Base-by-base conservation (phyloP, 2,888 invertebrate species). In the Phymatocera aterrima region DNA sequence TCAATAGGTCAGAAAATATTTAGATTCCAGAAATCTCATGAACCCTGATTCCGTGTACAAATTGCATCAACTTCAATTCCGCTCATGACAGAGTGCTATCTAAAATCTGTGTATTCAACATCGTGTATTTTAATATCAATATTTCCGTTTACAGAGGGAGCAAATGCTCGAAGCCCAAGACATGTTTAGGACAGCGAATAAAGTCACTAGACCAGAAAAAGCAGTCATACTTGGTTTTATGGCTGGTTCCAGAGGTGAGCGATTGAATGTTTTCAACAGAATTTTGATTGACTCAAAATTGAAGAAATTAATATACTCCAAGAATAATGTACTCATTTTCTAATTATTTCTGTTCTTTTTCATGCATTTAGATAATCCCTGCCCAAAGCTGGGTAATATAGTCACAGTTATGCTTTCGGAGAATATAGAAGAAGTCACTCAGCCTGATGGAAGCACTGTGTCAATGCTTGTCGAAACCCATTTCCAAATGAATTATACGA, bases 401-500 rank as follows among this genome's bases (percentile, higher is more conserved):
- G 96, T 99, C 6, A 98, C 98, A 78, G 98, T 99, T 84, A 98
- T 98, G 91, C 92, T 99, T 78, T 97, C 97, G 60, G 99, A 99
- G 91, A 96, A 96, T 88, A 95, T 94, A 86, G 98, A 99, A 90
- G 96, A 96, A 84, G 96, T 98, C 0, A 93, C 94, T 12, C 97
- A 97, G 88, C 93, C 95, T 0, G 97, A 98, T 90, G 97, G 97
- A 82, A 95, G 95, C 0, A 94, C 95, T 85, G 91, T 94, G 28
- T 94, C 94, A 0, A 96, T 97, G 91, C 91, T 96, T 75, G 96
- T 96, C 0, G 99, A 99, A 91, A 98, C 97, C 82, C 98, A 97
- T 91, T 99, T 99, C 94, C 98, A 99, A 91, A 97, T 99, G 97
- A 99, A 99, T 92, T 99, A 99, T 91, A 96, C 96, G 88, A 98